Percentiles rank a stretch among this genome's conserved stretches.
These are phyloP conservation scores for Neodon shergylaensis DNA, from an alignment of 2,113 vertebrate species.

Conservation along the genomic window DNA sequence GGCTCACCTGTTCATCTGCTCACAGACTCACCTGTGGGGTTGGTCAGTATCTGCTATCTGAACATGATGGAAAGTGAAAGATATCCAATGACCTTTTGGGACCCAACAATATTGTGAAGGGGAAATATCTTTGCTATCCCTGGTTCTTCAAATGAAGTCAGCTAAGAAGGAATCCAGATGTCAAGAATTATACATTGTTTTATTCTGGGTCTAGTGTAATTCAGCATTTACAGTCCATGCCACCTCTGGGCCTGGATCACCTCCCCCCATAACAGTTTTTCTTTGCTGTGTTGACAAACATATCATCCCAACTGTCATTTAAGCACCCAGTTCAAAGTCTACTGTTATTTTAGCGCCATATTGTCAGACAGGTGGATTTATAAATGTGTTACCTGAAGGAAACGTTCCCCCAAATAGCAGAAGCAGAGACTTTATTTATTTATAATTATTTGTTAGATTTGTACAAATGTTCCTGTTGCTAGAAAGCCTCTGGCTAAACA, in stretches of 20 bases:
- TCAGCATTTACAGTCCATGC: slow-evolving; percentile 66
- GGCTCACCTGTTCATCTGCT: background rate
- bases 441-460: slow-evolving; percentile 82
- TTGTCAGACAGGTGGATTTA: slow-evolving; percentile 77
- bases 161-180: background rate
- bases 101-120: background rate
- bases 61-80: background rate
- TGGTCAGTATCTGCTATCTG: fast-evolving
- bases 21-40: fast-evolving
- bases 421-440: slow-evolving; percentile 78
- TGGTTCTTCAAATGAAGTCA: background rate
- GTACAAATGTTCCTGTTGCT: slow-evolving; percentile 76
- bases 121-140: background rate
- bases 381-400: slow-evolving; percentile 75
- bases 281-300: slow-evolving; percentile 73
- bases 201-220: slow-evolving; percentile 67
- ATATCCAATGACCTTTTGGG: background rate
- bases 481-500: slow-evolving; percentile 76
- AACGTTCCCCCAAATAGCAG: slow-evolving; percentile 62
- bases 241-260: slow-evolving; percentile 68
- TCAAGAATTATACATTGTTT: slow-evolving; percentile 58
- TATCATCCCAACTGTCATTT: slow-evolving; percentile 66
- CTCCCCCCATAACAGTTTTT: slow-evolving; percentile 60
- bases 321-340: slow-evolving; percentile 67
- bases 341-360: slow-evolving; percentile 63